Conservation (phyloP, 2,113 vertebrate genomes). For the Hydrolagus affinis region DNA sequence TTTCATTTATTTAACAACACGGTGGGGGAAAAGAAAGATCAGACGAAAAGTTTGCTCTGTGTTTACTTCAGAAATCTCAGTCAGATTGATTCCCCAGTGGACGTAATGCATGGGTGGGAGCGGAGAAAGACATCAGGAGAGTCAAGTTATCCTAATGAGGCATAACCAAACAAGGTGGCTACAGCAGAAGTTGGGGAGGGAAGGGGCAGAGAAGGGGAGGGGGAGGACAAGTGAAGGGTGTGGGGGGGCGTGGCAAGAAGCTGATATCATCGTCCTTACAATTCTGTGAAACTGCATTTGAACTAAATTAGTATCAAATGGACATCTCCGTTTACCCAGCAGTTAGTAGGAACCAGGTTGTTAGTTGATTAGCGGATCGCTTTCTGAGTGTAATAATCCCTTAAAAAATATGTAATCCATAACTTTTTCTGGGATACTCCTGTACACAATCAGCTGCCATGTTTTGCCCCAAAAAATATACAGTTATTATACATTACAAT, state of each 20-base stretch:
- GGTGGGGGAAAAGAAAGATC: not conserved
- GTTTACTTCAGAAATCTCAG: not conserved
- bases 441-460: no score
- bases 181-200: not conserved
- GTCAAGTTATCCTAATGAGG: not conserved
- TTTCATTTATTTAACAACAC: conserved; percentile 19
- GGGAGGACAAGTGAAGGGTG: no score
- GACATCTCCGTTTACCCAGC: no score
- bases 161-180: no score
- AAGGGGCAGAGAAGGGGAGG: no score
- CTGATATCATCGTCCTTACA: not conserved
- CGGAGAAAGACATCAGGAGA: not conserved
- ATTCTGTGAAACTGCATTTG: not conserved
- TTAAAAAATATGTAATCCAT: no score
- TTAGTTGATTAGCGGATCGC: no score
- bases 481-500: no score
- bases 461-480: no score
- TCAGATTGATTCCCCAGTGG: not conserved
- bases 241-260: not conserved
- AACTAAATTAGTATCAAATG: not conserved
- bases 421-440: no score
- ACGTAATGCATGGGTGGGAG: not conserved
- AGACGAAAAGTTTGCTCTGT: not conserved
- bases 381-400: no score
- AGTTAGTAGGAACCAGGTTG: no score